Conservation (phyloP, 2,113 vertebrate species). For the Chitala chitala region DNA sequence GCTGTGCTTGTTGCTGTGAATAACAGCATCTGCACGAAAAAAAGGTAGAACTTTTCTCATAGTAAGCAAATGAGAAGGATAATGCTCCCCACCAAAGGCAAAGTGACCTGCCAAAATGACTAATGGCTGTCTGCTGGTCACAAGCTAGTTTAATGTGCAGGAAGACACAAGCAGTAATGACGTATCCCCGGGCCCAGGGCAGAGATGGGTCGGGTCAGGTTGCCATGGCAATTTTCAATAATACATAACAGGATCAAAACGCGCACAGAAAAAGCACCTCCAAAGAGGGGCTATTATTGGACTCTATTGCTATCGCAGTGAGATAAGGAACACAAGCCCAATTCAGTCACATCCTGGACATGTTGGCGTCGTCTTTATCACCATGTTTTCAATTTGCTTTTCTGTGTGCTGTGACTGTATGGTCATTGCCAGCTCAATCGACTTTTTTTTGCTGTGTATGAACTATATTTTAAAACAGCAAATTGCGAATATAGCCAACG, state of each 20-base stretch:
- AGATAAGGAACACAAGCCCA: not conserved
- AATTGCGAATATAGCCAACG: no score
- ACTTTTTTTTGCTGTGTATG: no score
- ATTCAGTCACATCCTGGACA: not conserved
- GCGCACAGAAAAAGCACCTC: not conserved
- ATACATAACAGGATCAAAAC: slow-evolving; percentile 3
- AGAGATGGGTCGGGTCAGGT: slow-evolving; percentile 4
- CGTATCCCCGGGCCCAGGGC: not conserved
- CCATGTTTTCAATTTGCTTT: not conserved
- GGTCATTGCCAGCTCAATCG: no score
- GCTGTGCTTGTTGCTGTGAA: not conserved
- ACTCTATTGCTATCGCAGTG: not conserved
- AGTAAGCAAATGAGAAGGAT: not conserved
- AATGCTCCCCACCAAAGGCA: not conserved
- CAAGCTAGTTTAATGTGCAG: not conserved
- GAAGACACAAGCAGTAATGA: not conserved
- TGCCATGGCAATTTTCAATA: slow-evolving; percentile 16
- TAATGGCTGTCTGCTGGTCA: not conserved
- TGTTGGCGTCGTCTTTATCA: not conserved
- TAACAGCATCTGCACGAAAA: not conserved
- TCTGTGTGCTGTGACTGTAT: no score
- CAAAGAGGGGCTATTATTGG: not conserved
- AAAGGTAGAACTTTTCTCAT: not conserved
- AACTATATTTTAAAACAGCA: no score
- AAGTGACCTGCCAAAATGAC: not conserved